phyloP scores from a whole-genome alignment of 1,140 invertebrate species.

The Whitmania pigra region DNA sequence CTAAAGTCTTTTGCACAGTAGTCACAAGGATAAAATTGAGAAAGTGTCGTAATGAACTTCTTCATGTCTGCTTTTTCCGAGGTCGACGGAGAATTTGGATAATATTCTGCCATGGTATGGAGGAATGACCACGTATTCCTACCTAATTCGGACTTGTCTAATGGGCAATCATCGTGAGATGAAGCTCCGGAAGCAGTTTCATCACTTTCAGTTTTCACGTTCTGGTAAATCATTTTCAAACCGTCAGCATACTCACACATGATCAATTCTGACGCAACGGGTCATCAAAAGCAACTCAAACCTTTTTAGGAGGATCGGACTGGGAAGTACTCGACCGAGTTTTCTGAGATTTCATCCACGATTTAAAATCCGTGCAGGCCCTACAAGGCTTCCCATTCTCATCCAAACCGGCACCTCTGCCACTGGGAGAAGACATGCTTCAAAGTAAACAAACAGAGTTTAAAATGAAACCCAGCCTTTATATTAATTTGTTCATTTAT shows the following conservation, averaged over 20 bases:
- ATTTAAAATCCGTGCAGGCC: constrained; percentile 20
- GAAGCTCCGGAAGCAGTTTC: neutral
- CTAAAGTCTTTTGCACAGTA: constrained; percentile 71
- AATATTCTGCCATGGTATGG: constrained; percentile 91
- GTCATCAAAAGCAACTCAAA: neutral
- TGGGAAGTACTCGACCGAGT: neutral
- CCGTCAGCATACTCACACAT: neutral
- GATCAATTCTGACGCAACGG: neutral
- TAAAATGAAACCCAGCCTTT: no score
- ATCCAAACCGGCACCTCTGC: no score
- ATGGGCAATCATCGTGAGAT: constrained; percentile 36
- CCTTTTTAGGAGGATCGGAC: neutral
- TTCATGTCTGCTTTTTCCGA: constrained; percentile 62
- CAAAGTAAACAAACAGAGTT: no score
- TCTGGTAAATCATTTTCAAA: neutral
- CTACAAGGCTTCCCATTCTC: constrained; percentile 12
- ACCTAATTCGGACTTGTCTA: constrained; percentile 41
- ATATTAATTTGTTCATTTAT: no score
- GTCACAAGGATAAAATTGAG: constrained; percentile 85
- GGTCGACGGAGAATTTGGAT: constrained; percentile 66
- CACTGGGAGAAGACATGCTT: no score
- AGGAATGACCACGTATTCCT: constrained; percentile 72
- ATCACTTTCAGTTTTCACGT: neutral
- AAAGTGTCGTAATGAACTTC: constrained; percentile 68
- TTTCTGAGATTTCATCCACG: constrained; percentile 15